phyloP scores from a whole-genome alignment of 2,888 invertebrate species.

The Epinotia brunnichana region DNA sequence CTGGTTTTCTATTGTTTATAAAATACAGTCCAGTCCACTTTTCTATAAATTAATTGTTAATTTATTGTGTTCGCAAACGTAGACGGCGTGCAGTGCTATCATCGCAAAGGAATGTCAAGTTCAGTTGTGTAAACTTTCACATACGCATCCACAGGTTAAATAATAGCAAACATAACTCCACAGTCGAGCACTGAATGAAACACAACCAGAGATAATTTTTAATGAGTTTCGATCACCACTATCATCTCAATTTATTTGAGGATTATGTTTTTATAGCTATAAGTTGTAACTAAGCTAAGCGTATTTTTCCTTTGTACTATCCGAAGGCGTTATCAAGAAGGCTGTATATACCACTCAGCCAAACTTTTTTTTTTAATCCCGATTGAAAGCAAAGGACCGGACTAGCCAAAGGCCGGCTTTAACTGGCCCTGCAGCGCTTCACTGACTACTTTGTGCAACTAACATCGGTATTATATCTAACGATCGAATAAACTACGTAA shows the following conservation, averaged over 20 bases:
- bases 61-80: background rate
- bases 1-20: background rate
- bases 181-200: background rate
- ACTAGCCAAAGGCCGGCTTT: slow-evolving; percentile 57
- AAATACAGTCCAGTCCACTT: background rate
- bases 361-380: slow-evolving; percentile 12
- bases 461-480: slow-evolving; percentile 55
- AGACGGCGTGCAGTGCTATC: slow-evolving; percentile 30
- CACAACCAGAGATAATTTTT: background rate
- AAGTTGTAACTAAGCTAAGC: background rate
- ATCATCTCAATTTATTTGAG: background rate
- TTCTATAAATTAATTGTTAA: background rate
- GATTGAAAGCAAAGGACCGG: slow-evolving; percentile 55
- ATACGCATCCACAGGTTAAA: slow-evolving; percentile 46
- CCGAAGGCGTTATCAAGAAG: background rate
- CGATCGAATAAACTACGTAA: slow-evolving; percentile 30
- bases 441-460: slow-evolving; percentile 70
- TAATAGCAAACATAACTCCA: slow-evolving; percentile 6
- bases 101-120: slow-evolving; percentile 51
- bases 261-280: too few relatives aligned
- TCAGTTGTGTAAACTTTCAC: slow-evolving; percentile 62
- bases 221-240: background rate
- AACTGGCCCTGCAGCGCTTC: slow-evolving; percentile 62
- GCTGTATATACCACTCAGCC: background rate
- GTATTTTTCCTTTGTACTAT: background rate